Base-by-base conservation (phyloP, 2,797 vertebrate species). In the Huso huso region DNA sequence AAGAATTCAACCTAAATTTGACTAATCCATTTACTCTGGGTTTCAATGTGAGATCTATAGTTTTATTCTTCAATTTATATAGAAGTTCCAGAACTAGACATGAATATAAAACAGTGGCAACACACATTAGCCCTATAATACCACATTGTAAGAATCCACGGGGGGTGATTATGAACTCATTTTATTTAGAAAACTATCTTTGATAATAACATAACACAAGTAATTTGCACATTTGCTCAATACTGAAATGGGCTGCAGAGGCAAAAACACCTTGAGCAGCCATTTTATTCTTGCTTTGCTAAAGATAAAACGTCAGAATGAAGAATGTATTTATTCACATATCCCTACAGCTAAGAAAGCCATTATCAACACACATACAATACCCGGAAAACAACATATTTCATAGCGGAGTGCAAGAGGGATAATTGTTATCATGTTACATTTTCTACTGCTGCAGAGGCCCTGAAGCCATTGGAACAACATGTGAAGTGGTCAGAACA, bases 271-370 rank as follows among this genome's bases (percentile, higher is more conserved):
- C 66, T 51, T 23, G 57, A 23, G 13, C 51, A 37, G 57, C 49
- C 61, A 15, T 57, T 66, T 66, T 52, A 62, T 18, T 62, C 6
- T 12, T 49, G 53, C 60, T 15, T 48, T n/a, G 62, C 48, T 59
- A 37, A 7, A 48, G 63, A 60, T 51, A 53, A 51, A 62, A 66
- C 61, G 71, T 69, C 67, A 68, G 74, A 64, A 66, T 74, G 66
- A 75, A 64, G 58, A 67, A 76, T 71, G 68, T 18, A 12, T 64
- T 72, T 73, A 70, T 75, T 74, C 76, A 64, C 61, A 73, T 77
- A 76, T 80, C 78, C 81, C 78, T 78, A 72, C 72, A 84, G 81
- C 74, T 75, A 75, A 0, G 1, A 72, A 83, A 64, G 11, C 79
- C 64, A 74, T 83, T 84, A 81, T 78, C 79, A 81, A 75, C 62